Evolutionary conservation across 2,888 invertebrate genomes (phyloP), one percentile per base, ranked within the genome.

Genomic region (Cremastinae sp.): DNA sequence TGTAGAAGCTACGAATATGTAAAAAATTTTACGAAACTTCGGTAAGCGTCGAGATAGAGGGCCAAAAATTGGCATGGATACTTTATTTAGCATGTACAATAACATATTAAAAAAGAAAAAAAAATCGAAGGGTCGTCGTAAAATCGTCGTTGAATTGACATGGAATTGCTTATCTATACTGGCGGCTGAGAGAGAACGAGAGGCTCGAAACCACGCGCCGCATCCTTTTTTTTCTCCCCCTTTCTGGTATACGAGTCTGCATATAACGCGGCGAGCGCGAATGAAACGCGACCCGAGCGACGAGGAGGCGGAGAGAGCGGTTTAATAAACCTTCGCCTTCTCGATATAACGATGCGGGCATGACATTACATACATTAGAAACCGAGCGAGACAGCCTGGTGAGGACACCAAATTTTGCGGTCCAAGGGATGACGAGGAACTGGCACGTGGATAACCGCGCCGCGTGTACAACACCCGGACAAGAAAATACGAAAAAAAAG

Each of bases 291-390:
- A 54, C 14, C 22, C 36, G 36, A 51, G 51, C 9, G 28, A 38
- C 62, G 58, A 22, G 58, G n/a, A 34, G 49, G 38, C 28, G 45
- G 20, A 58, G 43, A 36, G 47, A 61, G 68, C 18, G 22, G 56
- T 62, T 41, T 73, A 53, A 71, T 66, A 70, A 77, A 75, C 62
- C 75, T 68, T 58, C 58, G 68, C 36, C 72, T 34, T 59, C 72
- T 58, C 66, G 72, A 51, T 73, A 72, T 76, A 76, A 76, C 76
- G 76, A 76, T 75, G 72, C 68, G 79, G 62, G 79, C 80, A 78
- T 80, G 79, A 79, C 79, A 73, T 73, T 66, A 79, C 80, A 81
- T 82, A 81, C 76, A 81, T 80, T 80, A 81, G 45, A 68, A 65
- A 41, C 54, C 38, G 36, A 49, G 16, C 45, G 54, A 58, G 64